Evolutionary conservation across 2,797 vertebrate genomes (phyloP).

Genomic region (Enteromius afrohamiltoni): DNA sequence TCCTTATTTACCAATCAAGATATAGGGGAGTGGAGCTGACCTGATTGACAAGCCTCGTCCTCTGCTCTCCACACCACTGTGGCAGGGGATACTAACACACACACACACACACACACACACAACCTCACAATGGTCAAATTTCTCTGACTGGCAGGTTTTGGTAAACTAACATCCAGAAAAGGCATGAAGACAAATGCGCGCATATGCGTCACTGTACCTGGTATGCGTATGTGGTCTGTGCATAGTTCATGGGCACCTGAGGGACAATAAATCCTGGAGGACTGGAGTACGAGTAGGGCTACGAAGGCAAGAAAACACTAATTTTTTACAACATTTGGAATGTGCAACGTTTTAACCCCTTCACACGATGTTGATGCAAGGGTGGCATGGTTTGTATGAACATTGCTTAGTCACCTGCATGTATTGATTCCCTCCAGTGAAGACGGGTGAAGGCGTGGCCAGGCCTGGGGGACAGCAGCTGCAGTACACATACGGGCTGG

Average conservation of each 20-base stretch:
- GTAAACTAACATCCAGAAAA: neutral
- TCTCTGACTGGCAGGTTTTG: neutral
- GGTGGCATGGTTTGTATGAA: neutral
- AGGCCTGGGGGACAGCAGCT: slow-evolving; percentile 70
- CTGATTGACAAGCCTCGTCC: slow-evolving; percentile 74
- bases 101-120: slow-evolving; percentile 52
- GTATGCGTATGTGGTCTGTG: slow-evolving; percentile 72
- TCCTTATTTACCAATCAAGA: slow-evolving; percentile 18
- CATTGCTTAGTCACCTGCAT: slow-evolving; percentile 68
- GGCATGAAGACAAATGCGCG: neutral
- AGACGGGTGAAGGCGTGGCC: slow-evolving; percentile 62
- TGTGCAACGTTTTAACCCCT: neutral
- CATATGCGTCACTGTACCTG: slow-evolving; percentile 68
- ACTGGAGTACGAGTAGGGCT: slow-evolving; percentile 74
- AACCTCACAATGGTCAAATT: slow-evolving; percentile 26
- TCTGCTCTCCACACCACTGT: slow-evolving; percentile 73
- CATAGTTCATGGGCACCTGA: slow-evolving; percentile 76
- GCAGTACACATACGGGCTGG: slow-evolving; percentile 74
- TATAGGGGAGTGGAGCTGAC: slow-evolving; percentile 60
- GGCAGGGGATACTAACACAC: slow-evolving; percentile 68
- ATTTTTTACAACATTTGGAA: neutral
- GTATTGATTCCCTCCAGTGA: slow-evolving; percentile 70
- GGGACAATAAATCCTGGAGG: slow-evolving; percentile 72
- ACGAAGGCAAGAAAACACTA: neutral
- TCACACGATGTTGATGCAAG: neutral